Conservation (phyloP, 37 sponge, comb jelly and placozoan species). For the Spongia lamella region DNA sequence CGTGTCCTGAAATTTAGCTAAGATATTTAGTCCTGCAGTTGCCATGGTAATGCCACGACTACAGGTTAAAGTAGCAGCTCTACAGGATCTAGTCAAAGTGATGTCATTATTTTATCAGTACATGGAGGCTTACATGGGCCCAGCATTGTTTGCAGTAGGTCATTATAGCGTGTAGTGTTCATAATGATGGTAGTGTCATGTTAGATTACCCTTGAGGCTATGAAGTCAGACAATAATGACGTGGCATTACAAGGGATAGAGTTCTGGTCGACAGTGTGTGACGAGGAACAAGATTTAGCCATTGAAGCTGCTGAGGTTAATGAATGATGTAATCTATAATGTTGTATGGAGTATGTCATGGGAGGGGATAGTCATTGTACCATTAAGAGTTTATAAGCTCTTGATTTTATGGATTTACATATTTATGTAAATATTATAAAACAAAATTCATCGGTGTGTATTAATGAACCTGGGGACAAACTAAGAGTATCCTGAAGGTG, state of each 20-base stretch:
- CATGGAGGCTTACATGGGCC: slow-evolving; percentile 99
- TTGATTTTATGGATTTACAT: neutral
- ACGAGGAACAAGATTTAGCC: slow-evolving; percentile 91
- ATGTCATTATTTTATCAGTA: slow-evolving; percentile 94
- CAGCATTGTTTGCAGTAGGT: slow-evolving; percentile 92
- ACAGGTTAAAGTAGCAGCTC: slow-evolving; percentile 85
- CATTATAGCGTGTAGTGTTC: neutral
- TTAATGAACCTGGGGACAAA: neutral
- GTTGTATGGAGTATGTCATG: neutral
- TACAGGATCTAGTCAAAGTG: slow-evolving; percentile 93
- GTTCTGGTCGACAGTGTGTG: slow-evolving; percentile 99
- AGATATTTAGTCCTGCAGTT: too few species aligned
- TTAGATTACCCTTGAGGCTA: slow-evolving; percentile 97
- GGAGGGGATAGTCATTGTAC: slow-evolving; percentile 23
- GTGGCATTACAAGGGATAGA: slow-evolving; percentile 96
- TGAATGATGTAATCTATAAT: neutral
- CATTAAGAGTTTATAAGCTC: neutral
- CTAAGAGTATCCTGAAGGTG: too few species aligned
- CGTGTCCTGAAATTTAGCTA: too few species aligned
- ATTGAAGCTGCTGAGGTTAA: slow-evolving; percentile 88
- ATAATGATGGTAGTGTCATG: neutral
- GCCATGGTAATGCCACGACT: neutral
- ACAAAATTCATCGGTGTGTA: neutral
- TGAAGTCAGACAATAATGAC: slow-evolving; percentile 78
- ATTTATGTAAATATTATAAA: neutral